A percentile compares a stretch with the other conserved stretches of the same genome.
These are phyloP conservation scores for Phalera bucephala DNA, from an alignment of 2,888 invertebrate genomes.

Conservation along the genomic window DNA sequence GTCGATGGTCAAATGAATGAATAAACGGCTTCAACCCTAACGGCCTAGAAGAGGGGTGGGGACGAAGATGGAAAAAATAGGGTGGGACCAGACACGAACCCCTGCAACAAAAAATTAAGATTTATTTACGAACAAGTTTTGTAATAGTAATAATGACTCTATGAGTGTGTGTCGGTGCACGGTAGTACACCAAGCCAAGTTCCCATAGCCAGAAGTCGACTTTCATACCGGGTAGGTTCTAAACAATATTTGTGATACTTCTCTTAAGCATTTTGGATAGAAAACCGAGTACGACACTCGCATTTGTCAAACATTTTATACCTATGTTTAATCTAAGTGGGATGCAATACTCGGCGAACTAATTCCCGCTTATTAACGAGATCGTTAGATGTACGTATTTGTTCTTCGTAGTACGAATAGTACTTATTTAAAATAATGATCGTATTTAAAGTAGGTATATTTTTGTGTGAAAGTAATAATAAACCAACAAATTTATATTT, in stretches of 20 bases:
- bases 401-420: too few species aligned
- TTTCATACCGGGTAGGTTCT: too few species aligned
- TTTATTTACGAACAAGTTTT: slow-evolving; percentile 64
- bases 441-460: not conserved
- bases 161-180: slow-evolving; percentile 40
- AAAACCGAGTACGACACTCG: too few species aligned
- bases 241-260: too few species aligned
- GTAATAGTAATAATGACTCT: slow-evolving; percentile 54
- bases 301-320: too few species aligned
- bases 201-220: too few species aligned
- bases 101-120: slow-evolving; percentile 75
- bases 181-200: slow-evolving; percentile 20
- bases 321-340: too few species aligned
- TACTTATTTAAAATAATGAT: not conserved
- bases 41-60: slow-evolving; percentile 53
- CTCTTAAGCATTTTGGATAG: too few species aligned
- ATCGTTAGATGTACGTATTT: too few species aligned
- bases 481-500: not conserved
- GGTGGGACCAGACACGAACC: slow-evolving; percentile 59
- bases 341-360: too few species aligned
- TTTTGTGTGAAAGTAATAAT: not conserved
- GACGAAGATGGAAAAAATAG: slow-evolving; percentile 52
- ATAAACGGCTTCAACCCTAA: slow-evolving; percentile 31
- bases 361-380: too few species aligned
- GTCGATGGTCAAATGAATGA: slow-evolving; percentile 50